Base-by-base conservation (phyloP, 2,888 invertebrate genomes). In the Parochlus steinenii region DNA sequence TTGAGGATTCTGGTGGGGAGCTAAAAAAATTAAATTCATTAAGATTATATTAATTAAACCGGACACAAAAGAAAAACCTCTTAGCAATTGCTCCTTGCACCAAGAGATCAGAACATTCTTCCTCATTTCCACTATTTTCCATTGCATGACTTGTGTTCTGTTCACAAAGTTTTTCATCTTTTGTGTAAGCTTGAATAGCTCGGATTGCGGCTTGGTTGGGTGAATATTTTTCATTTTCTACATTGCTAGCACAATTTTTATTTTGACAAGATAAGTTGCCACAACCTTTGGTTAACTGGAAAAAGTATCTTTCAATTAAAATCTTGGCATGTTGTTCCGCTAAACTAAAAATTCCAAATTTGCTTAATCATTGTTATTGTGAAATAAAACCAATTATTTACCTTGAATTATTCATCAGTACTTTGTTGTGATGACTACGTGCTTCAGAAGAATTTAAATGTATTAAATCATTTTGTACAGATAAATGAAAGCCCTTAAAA, bases 181-280 rank as follows among this genome's bases (percentile, higher is more conserved):
- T 72, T 40, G 79, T 79, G 53, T 85, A 85, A 40, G 92, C 62
- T 49, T 82, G 77, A 45, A 92, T 74, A 7, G 92, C 90, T 51
- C 78, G 74, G 2, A 83, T 83, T 18, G 92, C 92, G 35, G 90
- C 87, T 60, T 87, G 80, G 64, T 92, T 85, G 41, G 83, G 77
- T 40, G 81, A 74, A 49, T 73, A 72, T 49, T 73, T 67, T 38
- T 55, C 56, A 61, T 86, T 83, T 63, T 78, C 73, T 48, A 82
- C 82, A 59, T 85, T 86, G 12, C 92, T 90, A 44, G 86, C 87
- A 65, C 92, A 92, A 55, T 76, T 70, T 50, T 71, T 70, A 62
- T 92, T 92, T 49, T 72, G 70, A 59, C 92, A 92, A 48, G 69
- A 67, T n/a, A 73, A 66, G 58, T 86, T 83, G 16, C 92, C 90